These are phyloP conservation scores for Xiphophorus maculatus DNA, from an alignment of 2,113 vertebrate genomes.

Conservation along the genomic window DNA sequence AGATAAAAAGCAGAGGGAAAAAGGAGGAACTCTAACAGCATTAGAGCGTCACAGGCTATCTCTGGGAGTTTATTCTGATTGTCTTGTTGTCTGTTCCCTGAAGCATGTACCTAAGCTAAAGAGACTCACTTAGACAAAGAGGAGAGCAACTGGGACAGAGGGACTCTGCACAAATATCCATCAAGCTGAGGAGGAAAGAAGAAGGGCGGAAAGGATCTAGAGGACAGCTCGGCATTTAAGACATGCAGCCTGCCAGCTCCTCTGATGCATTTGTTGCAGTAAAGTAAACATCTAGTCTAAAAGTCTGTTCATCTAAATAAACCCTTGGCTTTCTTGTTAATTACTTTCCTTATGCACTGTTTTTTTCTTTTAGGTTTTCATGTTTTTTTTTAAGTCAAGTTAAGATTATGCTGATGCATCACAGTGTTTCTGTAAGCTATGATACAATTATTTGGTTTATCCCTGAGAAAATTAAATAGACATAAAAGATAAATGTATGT, in stretches of 20 bases:
- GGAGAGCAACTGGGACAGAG: constrained; percentile 49
- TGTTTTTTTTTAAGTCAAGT: background rate
- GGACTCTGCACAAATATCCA: constrained; percentile 59
- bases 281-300: constrained; percentile 16
- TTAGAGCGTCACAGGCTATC: constrained; percentile 34
- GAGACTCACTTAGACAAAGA: constrained; percentile 66
- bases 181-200: constrained; percentile 40
- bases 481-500: background rate
- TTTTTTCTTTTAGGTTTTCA: background rate
- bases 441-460: background rate
- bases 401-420: background rate
- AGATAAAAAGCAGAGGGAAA: background rate
- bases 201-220: background rate
- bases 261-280: constrained; percentile 17
- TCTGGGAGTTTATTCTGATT: constrained; percentile 56
- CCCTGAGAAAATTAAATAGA: background rate
- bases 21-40: constrained; percentile 27
- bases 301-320: constrained; percentile 14
- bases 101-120: constrained; percentile 66
- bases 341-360: background rate
- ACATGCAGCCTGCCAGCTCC: constrained; percentile 12
- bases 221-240: constrained; percentile 12
- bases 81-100: constrained; percentile 62
- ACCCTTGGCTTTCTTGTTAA: background rate
- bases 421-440: background rate